Evolutionary conservation across 2,113 vertebrate genomes (phyloP), one percentile per base, ranked within the genome.

Genomic region (Hipposideros armiger): DNA sequence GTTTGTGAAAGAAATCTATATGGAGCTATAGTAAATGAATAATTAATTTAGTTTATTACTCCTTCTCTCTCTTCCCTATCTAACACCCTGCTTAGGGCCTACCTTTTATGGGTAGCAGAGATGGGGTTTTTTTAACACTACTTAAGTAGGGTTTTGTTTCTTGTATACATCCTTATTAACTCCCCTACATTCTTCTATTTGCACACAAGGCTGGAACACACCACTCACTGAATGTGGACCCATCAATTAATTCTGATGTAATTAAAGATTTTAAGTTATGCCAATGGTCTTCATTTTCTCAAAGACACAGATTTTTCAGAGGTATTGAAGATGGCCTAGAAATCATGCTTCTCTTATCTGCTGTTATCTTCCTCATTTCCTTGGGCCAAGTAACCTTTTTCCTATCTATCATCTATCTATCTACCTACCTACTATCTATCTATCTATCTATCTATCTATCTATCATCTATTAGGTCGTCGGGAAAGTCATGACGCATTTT

Each of bases 231-330:
- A 95, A 96, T 95, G 91, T 67, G 73, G 42, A 95, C 88, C 85
- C 92, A 87, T 87, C 88, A 91, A 73, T 94, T 92, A 96, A 91
- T 86, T 94, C 93, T 98, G 97, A 98, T 82, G 97, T 97, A 97
- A 96, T 95, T 94, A 97, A 97, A 97, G 97, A 97, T 94, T 95
- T 50, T 96, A 98, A 98, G 92, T 97, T 97, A 97, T 95, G 95
- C 96, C 96, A 98, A 97, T 92, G 95, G 95, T 4, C 36, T 97
- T 98, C 96, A 95, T 97, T 98, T 98, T 98, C 96, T 98, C 97
- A 97, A 78, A 95, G 87, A 97, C 97, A 87, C 58, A 92, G 90
- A 97, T 88, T 70, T 91, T 91, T 88, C 73, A 90, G 96, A 96
- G 88, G 94, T 42, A 9, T 96, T 96, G 95, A 93, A 97, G 94